phyloP scores from a whole-genome alignment of 2,888 invertebrate genomes.

The Hetaerina titia region DNA sequence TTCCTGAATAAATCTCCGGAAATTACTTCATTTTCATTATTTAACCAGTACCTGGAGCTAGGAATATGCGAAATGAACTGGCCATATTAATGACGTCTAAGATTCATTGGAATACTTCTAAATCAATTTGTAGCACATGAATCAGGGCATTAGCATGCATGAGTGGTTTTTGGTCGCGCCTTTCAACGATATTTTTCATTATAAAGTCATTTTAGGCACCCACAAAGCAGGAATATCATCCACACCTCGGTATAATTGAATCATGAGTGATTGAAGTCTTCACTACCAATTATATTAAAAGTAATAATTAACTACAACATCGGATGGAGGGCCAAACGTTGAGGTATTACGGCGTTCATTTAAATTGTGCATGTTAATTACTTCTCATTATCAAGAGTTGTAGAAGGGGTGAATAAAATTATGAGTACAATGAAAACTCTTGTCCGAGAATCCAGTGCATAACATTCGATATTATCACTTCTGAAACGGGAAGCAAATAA shows the following conservation, averaged over 20 bases:
- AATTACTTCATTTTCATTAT: background rate
- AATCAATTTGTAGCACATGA: background rate
- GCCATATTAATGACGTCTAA: background rate
- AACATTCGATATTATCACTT: background rate
- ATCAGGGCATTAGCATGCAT: background rate
- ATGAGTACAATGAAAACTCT: background rate
- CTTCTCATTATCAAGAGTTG: background rate
- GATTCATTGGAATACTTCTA: background rate
- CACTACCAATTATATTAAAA: background rate
- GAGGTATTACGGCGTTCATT: background rate
- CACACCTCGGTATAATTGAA: background rate
- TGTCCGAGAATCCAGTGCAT: background rate
- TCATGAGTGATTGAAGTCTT: background rate
- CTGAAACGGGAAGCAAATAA: background rate
- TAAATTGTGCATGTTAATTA: background rate
- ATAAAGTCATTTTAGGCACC: background rate
- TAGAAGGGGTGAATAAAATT: background rate
- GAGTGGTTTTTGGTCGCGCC: background rate
- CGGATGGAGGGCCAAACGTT: background rate
- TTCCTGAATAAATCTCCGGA: too few relatives aligned
- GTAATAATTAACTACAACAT: background rate
- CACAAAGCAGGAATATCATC: background rate
- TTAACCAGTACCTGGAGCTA: background rate
- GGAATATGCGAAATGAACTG: background rate
- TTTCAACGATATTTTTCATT: background rate